phyloP scores from a whole-genome alignment of 1,140 invertebrate species.

The Oppia nitens region DNA sequence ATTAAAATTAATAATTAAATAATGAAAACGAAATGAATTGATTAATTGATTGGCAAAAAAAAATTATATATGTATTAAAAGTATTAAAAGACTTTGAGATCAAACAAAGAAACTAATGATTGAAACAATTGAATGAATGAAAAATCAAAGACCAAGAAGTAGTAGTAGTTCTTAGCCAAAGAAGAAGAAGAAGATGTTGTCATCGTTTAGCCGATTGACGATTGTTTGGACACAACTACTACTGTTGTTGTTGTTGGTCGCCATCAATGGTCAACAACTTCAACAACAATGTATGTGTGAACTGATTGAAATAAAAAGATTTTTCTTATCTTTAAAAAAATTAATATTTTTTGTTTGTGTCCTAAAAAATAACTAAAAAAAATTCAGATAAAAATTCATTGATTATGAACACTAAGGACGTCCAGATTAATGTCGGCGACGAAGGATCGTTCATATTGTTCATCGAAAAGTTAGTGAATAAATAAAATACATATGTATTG shows the following conservation, averaged over 20 bases:
- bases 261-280: no score
- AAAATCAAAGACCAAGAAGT: no score
- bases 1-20: no score
- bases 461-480: conserved; percentile 4
- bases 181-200: no score
- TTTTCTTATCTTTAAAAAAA: background rate
- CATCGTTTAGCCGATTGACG: background rate
- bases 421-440: background rate
- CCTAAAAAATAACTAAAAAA: background rate
- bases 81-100: no score
- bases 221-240: background rate
- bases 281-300: background rate
- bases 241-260: conserved; percentile 1
- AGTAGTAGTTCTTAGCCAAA: no score
- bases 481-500: background rate
- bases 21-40: no score
- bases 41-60: no score
- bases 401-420: background rate
- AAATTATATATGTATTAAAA: no score
- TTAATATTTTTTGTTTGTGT: background rate
- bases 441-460: background rate
- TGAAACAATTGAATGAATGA: no score
- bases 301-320: background rate
- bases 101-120: no score
- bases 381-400: background rate